Base-by-base conservation (phyloP, 23 tunicate species). In the Clavelina lepadiformis region DNA sequence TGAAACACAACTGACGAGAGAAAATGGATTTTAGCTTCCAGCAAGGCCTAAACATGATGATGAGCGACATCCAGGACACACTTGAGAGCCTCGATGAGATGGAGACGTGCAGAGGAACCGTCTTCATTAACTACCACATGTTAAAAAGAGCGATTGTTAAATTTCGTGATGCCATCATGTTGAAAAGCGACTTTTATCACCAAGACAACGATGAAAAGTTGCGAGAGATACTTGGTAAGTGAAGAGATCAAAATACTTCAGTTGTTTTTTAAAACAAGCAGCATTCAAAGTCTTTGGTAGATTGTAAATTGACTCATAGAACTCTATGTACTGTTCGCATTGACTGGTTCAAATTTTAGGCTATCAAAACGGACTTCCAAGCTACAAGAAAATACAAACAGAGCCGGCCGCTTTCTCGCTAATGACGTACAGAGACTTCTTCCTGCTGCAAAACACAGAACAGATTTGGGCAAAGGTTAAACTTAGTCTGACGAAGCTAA, bases 71-170 rank as follows among this genome's bases (percentile, higher is more conserved):
- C 0, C 69, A 61, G 19, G 96, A 87, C 35, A 79, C 56, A 24
- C 60, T 87, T 13, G 96, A 79, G 51, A 59, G 72, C 3, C 46
- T 87, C 21, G 82, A 79, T 45, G 77, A 87, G 32, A 72, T 87
- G 21, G 73, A 87, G 62, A 87, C 96, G n/a, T 72, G 96, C 67
- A 67, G 96, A 67, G 96, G 96, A 25, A 67, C 76, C 19, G 63
- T 87, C 0, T 35, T 35, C 11, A n/a, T 87, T 8, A 66, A 87
- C 38, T 54, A 33, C 44, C 32, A 75, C 41, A 58, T 64, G 52
- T 61, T 87, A 6, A 74, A 73, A 31, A 56, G 85, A 38, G 86
- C 87, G 28, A 53, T 74, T 3, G 51, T 73, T 26, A 74, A 65
- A 47, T 61, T 87, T 21, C 82, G 85, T 15, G 82, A 87, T 20